These are phyloP conservation scores for Lagocephalus sceleratus DNA, from an alignment of 2,797 vertebrate species.

Conservation along the genomic window DNA sequence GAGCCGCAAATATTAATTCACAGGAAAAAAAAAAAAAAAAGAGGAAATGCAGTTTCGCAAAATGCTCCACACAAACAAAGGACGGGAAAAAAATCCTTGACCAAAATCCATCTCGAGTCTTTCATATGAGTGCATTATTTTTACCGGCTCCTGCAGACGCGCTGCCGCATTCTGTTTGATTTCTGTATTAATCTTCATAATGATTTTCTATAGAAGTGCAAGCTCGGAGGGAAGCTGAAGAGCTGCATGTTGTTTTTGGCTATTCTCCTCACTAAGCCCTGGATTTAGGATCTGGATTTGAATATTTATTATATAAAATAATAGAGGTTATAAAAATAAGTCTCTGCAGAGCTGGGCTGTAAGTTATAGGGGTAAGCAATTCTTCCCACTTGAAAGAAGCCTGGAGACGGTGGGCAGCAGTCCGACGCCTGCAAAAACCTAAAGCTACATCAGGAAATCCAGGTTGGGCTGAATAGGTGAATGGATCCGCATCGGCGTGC, in stretches of 20 bases:
- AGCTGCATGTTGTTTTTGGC: conserved; percentile 83
- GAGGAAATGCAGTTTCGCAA: conserved; percentile 77
- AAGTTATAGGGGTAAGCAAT: conserved; percentile 73
- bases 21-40: conserved; percentile 64
- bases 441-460: conserved; percentile 31
- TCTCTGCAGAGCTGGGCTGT: conserved; percentile 72
- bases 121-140: conserved; percentile 68
- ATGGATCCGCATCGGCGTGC: conserved; percentile 20
- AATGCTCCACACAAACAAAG: conserved; percentile 76
- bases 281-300: conserved; percentile 95
- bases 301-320: conserved; percentile 99
- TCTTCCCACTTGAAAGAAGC: conserved; percentile 74
- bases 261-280: conserved; percentile 91
- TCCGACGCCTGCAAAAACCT: conserved; percentile 57
- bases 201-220: conserved; percentile 78
- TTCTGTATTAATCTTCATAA: conserved; percentile 80
- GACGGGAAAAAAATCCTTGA: conserved; percentile 67
- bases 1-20: conserved; percentile 93
- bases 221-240: conserved; percentile 68
- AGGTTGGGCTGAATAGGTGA: conserved; percentile 27
- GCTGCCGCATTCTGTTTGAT: conserved; percentile 66
- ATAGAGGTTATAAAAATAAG: conserved; percentile 92
- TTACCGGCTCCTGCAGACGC: conserved; percentile 52
- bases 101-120: conserved; percentile 65
- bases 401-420: conserved; percentile 64